phyloP scores from a whole-genome alignment of 2,113 vertebrate genomes.

The Sceloporus tristichus region DNA sequence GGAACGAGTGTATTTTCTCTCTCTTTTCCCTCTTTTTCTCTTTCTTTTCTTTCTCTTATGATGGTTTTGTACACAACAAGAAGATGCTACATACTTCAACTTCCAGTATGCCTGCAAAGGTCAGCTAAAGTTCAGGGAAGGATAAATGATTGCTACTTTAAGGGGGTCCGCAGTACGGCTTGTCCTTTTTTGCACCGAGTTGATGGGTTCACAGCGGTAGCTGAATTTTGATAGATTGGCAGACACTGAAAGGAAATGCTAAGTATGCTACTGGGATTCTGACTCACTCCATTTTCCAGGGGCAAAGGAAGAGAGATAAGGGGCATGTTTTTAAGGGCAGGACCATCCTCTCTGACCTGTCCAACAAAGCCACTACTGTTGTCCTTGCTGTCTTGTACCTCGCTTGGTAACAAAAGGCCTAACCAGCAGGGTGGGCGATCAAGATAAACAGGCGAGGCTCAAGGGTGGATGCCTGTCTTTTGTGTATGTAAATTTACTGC shows the following conservation, averaged over 20 bases:
- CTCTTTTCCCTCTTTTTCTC: background rate
- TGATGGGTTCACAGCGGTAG: slow-evolving; percentile 92
- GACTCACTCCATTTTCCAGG: slow-evolving; percentile 76
- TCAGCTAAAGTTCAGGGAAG: slow-evolving; percentile 92
- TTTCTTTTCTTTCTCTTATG: background rate
- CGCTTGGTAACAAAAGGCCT: slow-evolving; percentile 79
- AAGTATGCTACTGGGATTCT: slow-evolving; percentile 78
- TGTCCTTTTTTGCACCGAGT: slow-evolving; percentile 87
- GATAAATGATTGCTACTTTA: slow-evolving; percentile 91
- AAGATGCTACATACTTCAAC: slow-evolving; percentile 80
- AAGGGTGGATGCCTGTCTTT: slow-evolving; percentile 79
- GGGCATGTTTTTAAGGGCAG: slow-evolving; percentile 74
- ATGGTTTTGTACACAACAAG: slow-evolving; percentile 47
- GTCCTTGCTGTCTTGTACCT: slow-evolving; percentile 81
- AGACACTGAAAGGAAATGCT: slow-evolving; percentile 92
- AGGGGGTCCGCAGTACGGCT: slow-evolving; percentile 88
- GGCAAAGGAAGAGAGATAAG: slow-evolving; percentile 73
- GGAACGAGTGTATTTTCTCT: slow-evolving; percentile 7
- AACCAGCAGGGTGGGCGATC: slow-evolving; percentile 79
- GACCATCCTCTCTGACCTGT: slow-evolving; percentile 70
- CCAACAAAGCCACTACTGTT: slow-evolving; percentile 80
- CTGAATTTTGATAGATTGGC: slow-evolving; percentile 97
- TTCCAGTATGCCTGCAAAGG: slow-evolving; percentile 85
- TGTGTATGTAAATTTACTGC: slow-evolving; percentile 85
- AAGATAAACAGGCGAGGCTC: slow-evolving; percentile 85